Evolutionary conservation across 2,888 invertebrate genomes (phyloP).

Genomic region (Callyntrura sp.): DNA sequence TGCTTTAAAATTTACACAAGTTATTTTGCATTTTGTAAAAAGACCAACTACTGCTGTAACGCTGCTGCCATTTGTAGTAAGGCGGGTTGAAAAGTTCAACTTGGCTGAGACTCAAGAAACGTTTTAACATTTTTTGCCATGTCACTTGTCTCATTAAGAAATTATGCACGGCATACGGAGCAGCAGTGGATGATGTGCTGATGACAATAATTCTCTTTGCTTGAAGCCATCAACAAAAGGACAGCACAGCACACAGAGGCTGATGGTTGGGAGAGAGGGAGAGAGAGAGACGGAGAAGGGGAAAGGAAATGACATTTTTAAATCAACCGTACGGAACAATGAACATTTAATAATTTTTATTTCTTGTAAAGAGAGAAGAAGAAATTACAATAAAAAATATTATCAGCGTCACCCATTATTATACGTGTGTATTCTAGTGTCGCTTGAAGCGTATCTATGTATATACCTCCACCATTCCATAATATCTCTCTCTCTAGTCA

Average conservation of each 20-base stretch:
- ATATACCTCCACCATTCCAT: not conserved
- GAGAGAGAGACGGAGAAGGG: conserved; percentile 15
- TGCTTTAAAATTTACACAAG: conserved; percentile 23
- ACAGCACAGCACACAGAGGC: not conserved
- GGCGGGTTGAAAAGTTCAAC: conserved; percentile 41
- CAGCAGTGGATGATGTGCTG: conserved; percentile 53
- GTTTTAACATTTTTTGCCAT: conserved; percentile 57
- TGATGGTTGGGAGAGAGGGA: too few relatives aligned
- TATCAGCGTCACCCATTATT: conserved; percentile 4
- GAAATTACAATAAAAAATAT: conserved; percentile 21
- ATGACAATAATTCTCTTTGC: conserved; percentile 75
- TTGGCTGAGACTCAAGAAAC: conserved; percentile 27
- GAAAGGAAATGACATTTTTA: conserved; percentile 76
- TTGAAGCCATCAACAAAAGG: conserved; percentile 63
- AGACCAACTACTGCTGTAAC: not conserved
- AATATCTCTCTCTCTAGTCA: not conserved
- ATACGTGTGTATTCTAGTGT: not conserved
- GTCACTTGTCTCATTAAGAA: conserved; percentile 78
- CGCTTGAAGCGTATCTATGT: not conserved
- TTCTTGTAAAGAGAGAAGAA: conserved; percentile 29
- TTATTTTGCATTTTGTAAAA: conserved; percentile 30
- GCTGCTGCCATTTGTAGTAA: not conserved
- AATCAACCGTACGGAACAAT: conserved; percentile 76
- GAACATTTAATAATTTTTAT: conserved; percentile 58
- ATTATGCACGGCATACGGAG: conserved; percentile 61